Evolutionary conservation across 2,797 vertebrate species (phyloP).

Genomic region (Sarcophilus harrisii): DNA sequence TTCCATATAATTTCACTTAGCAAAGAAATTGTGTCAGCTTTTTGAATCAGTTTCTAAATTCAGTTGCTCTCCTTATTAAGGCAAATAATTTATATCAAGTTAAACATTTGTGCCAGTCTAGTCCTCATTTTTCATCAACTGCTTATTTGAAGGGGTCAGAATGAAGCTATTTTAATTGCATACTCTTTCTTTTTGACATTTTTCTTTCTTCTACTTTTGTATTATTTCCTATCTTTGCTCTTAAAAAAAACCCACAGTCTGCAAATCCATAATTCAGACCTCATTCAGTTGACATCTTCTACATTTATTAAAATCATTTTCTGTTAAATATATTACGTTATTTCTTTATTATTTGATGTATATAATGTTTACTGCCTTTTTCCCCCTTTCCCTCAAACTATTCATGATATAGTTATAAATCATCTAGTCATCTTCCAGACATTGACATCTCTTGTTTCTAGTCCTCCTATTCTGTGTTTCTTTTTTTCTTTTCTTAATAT

Average conservation of each 20-base stretch:
- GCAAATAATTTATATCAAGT: background rate
- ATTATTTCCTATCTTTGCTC: background rate
- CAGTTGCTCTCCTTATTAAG: background rate
- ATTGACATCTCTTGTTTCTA: background rate
- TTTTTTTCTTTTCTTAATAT: background rate
- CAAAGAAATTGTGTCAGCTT: background rate
- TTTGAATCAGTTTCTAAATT: background rate
- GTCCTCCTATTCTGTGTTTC: background rate
- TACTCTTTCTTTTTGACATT: background rate
- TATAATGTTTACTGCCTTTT: background rate
- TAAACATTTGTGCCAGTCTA: background rate
- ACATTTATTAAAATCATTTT: background rate
- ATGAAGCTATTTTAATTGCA: background rate
- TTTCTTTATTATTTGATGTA: background rate
- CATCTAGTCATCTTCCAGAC: background rate
- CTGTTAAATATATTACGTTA: background rate
- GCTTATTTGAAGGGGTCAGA: background rate
- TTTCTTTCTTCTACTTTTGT: background rate
- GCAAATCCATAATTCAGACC: background rate
- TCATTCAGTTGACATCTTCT: background rate
- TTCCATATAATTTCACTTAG: background rate
- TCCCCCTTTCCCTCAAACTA: background rate
- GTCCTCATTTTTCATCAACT: background rate
- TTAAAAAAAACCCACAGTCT: background rate
- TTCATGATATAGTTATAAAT: background rate